Evolutionary conservation across 2,113 vertebrate genomes (phyloP).

Genomic region (Dolichotis patagonum): DNA sequence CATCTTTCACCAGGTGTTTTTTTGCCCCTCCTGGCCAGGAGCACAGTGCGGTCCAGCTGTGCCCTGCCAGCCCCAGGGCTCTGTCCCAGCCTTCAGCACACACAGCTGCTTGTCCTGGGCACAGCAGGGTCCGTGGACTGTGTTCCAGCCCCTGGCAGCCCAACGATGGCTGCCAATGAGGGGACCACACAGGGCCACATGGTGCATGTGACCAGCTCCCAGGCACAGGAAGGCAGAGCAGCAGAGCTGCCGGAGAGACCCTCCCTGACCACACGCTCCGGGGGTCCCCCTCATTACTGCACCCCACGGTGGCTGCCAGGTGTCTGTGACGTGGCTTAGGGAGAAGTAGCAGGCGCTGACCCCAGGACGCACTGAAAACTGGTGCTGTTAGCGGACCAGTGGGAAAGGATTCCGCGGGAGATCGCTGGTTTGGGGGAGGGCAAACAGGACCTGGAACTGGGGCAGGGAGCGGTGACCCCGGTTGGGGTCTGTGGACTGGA

Average conservation of each 20-base stretch:
- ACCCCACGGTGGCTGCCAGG: accelerated
- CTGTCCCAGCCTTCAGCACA: accelerated
- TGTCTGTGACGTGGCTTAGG: accelerated
- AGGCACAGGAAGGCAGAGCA: background rate
- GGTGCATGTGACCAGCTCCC: accelerated
- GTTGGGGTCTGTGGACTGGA: accelerated
- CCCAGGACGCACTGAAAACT: background rate
- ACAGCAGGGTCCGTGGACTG: background rate
- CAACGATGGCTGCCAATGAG: background rate
- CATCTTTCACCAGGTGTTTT: background rate
- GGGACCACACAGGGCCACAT: background rate
- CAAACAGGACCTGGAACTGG: too few species aligned
- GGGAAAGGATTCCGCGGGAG: accelerated
- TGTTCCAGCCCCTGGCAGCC: background rate
- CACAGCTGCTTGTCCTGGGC: background rate
- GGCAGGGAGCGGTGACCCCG: background rate
- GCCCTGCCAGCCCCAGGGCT: background rate
- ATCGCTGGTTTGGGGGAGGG: background rate
- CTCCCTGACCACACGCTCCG: accelerated
- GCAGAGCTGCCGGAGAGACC: accelerated
- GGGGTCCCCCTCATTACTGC: accelerated
- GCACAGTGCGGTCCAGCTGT: background rate
- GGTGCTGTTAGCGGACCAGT: accelerated
- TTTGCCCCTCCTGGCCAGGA: background rate
- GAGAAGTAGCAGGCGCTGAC: accelerated